phyloP scores from a whole-genome alignment of 1,140 invertebrate genomes.

The Brachionus rotundiformis region DNA sequence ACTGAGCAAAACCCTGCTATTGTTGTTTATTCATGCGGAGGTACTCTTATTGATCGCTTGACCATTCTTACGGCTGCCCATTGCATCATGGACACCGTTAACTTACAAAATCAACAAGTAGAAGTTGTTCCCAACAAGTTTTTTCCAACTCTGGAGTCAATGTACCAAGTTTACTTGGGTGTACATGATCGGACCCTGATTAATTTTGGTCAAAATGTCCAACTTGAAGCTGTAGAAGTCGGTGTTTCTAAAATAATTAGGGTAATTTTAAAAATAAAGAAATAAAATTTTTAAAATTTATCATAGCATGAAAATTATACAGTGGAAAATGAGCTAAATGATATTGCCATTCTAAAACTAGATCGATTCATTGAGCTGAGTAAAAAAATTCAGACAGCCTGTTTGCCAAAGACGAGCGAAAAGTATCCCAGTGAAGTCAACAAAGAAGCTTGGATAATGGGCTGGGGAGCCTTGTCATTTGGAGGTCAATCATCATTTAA shows the following conservation, averaged over 20 bases:
- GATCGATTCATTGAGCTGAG: neutral
- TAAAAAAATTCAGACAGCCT: slow-evolving; percentile 9
- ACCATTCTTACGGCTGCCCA: slow-evolving; percentile 76
- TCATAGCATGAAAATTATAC: slow-evolving; percentile 15
- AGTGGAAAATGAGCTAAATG: neutral
- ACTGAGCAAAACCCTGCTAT: neutral
- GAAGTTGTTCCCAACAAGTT: slow-evolving; percentile 2
- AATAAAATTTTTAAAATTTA: neutral
- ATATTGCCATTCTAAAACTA: slow-evolving; percentile 23
- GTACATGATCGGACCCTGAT: slow-evolving; percentile 30
- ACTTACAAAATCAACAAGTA: neutral
- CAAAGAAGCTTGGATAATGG: neutral
- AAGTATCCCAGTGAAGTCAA: neutral
- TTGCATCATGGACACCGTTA: slow-evolving; percentile 64
- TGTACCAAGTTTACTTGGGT: slow-evolving; percentile 45
- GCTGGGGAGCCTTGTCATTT: neutral
- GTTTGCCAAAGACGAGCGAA: neutral
- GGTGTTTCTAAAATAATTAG: neutral
- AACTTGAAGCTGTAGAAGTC: neutral
- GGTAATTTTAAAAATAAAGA: neutral
- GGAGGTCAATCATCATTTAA: neutral
- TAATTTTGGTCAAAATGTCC: neutral
- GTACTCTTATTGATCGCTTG: slow-evolving; percentile 72
- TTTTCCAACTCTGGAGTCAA: neutral
- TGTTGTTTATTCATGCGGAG: slow-evolving; percentile 69